phyloP scores from a whole-genome alignment of 1,140 invertebrate species.

The Oryctes rhinoceros region DNA sequence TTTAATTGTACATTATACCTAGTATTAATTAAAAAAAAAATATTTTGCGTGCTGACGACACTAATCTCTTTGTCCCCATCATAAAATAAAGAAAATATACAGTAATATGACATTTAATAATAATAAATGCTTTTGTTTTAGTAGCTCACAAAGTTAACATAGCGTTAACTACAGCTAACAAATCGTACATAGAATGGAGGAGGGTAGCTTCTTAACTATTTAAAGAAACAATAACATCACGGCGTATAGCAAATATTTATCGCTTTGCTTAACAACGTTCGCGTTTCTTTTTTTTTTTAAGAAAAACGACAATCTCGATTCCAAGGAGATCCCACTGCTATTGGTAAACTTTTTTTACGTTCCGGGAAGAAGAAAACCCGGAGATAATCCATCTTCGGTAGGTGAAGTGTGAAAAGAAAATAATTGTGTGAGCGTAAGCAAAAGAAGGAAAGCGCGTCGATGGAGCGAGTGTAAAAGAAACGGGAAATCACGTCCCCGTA shows the following conservation, averaged over 20 bases:
- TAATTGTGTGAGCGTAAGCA: slow-evolving; percentile 25
- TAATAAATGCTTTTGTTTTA: no score
- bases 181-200: no score
- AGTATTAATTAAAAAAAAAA: no score
- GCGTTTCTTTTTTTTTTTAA: slow-evolving; percentile 1
- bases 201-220: no score
- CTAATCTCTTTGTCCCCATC: no score
- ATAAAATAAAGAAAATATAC: no score
- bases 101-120: no score
- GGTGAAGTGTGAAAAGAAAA: slow-evolving; percentile 35
- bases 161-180: no score
- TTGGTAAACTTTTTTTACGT: slow-evolving; percentile 10
- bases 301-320: neutral
- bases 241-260: neutral
- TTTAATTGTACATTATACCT: no score
- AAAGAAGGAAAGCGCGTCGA: slow-evolving; percentile 16
- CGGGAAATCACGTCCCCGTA: slow-evolving; percentile 28
- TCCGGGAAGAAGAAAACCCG: neutral
- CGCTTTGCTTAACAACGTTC: slow-evolving; percentile 2
- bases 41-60: no score
- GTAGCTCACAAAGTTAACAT: no score
- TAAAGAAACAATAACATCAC: no score
- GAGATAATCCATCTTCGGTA: slow-evolving; percentile 26
- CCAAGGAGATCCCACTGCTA: neutral
- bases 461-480: neutral